These are phyloP conservation scores for Latrodectus elegans DNA, from an alignment of 2,888 invertebrate species.

Conservation along the genomic window DNA sequence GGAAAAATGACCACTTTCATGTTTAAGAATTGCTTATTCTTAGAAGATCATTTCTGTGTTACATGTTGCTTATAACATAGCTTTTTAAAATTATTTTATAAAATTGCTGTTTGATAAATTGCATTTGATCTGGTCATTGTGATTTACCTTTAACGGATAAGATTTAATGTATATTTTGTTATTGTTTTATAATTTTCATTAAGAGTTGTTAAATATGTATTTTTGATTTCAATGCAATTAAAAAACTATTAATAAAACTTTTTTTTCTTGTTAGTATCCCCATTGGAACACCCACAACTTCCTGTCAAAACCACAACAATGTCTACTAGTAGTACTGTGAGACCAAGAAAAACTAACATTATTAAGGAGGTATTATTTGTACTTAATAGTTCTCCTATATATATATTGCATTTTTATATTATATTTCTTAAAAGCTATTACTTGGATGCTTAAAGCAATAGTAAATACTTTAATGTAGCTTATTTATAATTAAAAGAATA, in stretches of 20 bases:
- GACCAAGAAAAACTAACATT: slow-evolving; percentile 6
- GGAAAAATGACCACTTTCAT: too few relatives aligned
- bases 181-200: too few relatives aligned
- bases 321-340: slow-evolving; percentile 54
- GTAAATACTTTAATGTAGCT: not conserved
- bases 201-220: too few relatives aligned
- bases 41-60: too few relatives aligned
- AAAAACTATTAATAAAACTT: not conserved
- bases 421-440: not conserved
- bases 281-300: slow-evolving; percentile 30
- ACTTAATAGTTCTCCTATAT: not conserved
- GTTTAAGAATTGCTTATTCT: too few relatives aligned
- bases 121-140: too few relatives aligned
- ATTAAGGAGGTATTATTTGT: slow-evolving; percentile 11
- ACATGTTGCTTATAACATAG: too few relatives aligned
- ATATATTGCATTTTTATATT: not conserved
- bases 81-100: too few relatives aligned
- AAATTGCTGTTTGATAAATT: too few relatives aligned
- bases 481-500: not conserved
- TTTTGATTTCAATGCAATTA: too few relatives aligned
- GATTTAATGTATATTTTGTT: too few relatives aligned
- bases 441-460: not conserved
- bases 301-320: slow-evolving; percentile 57
- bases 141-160: too few relatives aligned
- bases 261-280: slow-evolving; percentile 32